Conservation (phyloP, 2,797 vertebrate genomes). For the Ptychobarbus kaznakovi region DNA sequence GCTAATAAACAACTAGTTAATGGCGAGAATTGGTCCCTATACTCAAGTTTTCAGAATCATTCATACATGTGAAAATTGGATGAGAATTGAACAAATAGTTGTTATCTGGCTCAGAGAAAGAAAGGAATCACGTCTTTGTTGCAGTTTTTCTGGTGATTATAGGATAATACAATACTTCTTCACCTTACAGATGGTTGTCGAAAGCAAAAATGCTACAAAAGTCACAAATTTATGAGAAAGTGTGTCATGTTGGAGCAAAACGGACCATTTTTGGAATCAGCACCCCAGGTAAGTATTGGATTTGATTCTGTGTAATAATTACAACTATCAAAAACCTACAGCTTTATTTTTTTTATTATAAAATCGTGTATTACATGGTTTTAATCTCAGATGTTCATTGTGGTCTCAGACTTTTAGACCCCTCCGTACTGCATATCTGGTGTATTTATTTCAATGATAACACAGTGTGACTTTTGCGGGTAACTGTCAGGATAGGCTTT, state of each 20-base stretch:
- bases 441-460: neutral
- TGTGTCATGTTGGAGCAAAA: neutral
- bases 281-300: neutral
- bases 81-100: neutral
- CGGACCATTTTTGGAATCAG: neutral
- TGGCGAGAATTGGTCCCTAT: no score
- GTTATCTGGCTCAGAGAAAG: neutral
- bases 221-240: neutral
- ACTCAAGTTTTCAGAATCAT: neutral
- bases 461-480: neutral
- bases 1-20: no score
- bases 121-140: neutral
- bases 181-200: neutral
- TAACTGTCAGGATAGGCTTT: conserved; percentile 24
- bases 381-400: neutral
- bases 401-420: neutral
- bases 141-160: neutral
- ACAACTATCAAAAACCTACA: neutral
- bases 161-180: neutral
- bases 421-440: neutral
- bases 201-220: neutral
- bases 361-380: neutral
- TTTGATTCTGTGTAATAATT: no score
- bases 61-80: neutral
- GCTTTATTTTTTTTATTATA: no score